phyloP scores from a whole-genome alignment of 2,797 vertebrate genomes.

The Anabas testudineus region DNA sequence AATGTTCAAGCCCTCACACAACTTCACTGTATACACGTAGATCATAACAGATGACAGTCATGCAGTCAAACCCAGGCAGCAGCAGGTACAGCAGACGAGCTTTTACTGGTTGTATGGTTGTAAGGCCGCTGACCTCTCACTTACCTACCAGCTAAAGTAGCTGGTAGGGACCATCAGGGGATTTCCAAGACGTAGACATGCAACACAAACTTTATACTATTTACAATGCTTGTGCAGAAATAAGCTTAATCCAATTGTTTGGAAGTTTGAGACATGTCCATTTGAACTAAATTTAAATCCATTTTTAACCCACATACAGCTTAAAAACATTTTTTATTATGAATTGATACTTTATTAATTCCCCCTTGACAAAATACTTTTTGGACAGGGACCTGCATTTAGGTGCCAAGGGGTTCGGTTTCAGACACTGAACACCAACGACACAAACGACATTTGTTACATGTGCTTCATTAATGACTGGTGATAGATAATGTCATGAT shows the following conservation, averaged over 20 bases:
- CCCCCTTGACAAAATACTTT: too few species aligned
- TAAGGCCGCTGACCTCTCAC: conserved; percentile 32
- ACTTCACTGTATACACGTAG: not conserved
- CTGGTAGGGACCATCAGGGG: too few species aligned
- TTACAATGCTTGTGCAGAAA: too few species aligned
- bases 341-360: too few species aligned
- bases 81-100: conserved; percentile 5
- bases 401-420: too few species aligned
- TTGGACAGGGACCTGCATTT: too few species aligned
- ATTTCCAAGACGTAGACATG: not conserved
- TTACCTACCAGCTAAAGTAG: conserved; percentile 21
- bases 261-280: not conserved
- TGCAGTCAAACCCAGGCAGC: not conserved
- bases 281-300: not conserved
- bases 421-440: too few species aligned
- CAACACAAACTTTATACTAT: not conserved
- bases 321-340: not conserved
- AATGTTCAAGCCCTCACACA: conserved; percentile 13
- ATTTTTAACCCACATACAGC: not conserved
- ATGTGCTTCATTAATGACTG: too few species aligned
- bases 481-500: too few species aligned
- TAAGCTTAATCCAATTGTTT: not conserved
- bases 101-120: conserved; percentile 12
- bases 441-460: too few species aligned
- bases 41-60: not conserved